phyloP scores from a whole-genome alignment of 1,140 invertebrate species.

The Bombus confusus region DNA sequence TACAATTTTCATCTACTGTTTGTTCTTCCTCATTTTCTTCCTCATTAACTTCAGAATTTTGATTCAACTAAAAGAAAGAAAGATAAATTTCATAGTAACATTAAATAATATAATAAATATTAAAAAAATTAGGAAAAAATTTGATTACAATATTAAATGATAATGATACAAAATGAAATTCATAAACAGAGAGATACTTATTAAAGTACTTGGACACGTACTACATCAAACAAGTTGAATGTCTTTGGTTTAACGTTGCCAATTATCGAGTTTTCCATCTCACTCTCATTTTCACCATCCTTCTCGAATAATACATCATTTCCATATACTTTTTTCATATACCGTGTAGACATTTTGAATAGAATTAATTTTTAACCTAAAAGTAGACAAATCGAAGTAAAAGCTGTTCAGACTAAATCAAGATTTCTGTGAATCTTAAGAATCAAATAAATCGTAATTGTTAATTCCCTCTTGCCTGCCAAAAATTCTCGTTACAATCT shows the following conservation, averaged over 20 bases:
- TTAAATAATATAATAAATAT: constrained; percentile 73
- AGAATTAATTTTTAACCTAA: background rate
- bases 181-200: background rate
- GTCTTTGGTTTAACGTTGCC: constrained; percentile 53
- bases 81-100: constrained; percentile 54
- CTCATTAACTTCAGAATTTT: constrained; percentile 39
- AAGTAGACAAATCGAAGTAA: background rate
- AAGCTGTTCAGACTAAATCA: background rate
- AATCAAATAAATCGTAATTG: background rate
- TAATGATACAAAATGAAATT: background rate
- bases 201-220: constrained; percentile 20
- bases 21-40: constrained; percentile 41
- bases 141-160: background rate
- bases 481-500: background rate
- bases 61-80: constrained; percentile 53
- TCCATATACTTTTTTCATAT: constrained; percentile 69
- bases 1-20: background rate
- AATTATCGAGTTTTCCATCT: constrained; percentile 38
- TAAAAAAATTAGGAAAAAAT: background rate
- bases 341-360: constrained; percentile 64
- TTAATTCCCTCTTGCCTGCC: too few species aligned
- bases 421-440: background rate
- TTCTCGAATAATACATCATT: constrained; percentile 34
- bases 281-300: constrained; percentile 39
- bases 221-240: constrained; percentile 63